Evolutionary conservation across 2,113 vertebrate species (phyloP).

Genomic region (Alouatta palliata): DNA sequence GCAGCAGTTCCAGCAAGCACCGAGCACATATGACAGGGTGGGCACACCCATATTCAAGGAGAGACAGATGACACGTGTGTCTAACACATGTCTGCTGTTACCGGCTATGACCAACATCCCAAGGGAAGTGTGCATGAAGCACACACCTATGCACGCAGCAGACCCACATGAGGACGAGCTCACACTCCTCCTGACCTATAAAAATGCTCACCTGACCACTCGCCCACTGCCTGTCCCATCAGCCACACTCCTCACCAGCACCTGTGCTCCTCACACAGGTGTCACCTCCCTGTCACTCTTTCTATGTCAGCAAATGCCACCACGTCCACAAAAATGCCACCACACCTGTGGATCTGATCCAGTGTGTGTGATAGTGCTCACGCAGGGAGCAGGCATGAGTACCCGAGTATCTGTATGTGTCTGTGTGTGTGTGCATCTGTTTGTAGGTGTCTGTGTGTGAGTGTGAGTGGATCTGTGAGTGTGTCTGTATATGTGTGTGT

Average conservation of each 20-base stretch:
- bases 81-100: background rate
- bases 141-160: no score
- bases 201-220: background rate
- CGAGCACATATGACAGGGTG: accelerated
- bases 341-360: background rate
- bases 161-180: no score
- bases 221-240: accelerated
- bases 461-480: background rate
- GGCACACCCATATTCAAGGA: no score
- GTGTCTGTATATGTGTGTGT: background rate
- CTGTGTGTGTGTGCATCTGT: background rate
- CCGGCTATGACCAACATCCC: background rate
- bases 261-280: background rate
- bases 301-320: background rate
- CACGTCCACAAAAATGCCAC: background rate
- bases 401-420: background rate
- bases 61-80: no score
- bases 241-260: background rate
- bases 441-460: background rate
- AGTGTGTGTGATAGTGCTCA: background rate
- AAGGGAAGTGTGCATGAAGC: accelerated
- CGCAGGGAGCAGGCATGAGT: accelerated
- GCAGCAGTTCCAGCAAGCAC: background rate
- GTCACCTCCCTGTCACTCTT: background rate
- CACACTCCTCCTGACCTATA: background rate